Base-by-base conservation (phyloP, 1,140 invertebrate species). In the Calosoma granatense region DNA sequence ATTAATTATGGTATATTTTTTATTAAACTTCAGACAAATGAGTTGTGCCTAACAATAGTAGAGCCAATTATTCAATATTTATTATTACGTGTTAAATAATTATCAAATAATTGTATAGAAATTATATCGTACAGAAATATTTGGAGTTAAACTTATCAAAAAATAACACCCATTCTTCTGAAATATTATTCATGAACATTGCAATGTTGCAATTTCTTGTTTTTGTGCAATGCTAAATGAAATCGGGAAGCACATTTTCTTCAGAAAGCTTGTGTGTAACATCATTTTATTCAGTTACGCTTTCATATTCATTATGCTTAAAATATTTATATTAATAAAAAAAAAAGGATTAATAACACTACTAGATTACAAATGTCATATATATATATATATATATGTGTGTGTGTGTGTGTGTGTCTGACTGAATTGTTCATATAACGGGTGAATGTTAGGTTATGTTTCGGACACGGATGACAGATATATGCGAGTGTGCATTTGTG, bases 1-100 rank as follows among this genome's bases (percentile, higher is more conserved):
- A 30, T 6, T 30, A 47, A 47, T 47, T 47, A 47, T 47, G 41
- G 6, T 47, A 47, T 17, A 47, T 47, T 47, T n/a, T n/a, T 47
- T 47, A 47, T 47, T 47, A 47, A 47, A 12, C 3, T 47, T 47
- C 17, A 47, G 41, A 47, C 17, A 47, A 47, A 47, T 17, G 41
- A 47, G 17, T 47, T 47, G 41, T 47, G 41, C 41, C 17, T 47
- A 47, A 47, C 41, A 47, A 47, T 47, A 47, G 4, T 47, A 11
- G 41, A 47, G n/a, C n/a, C n/a, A n/a, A n/a, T n/a, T 47, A 47
- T 47, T 12, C 41, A 47, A 47, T 12, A 47, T 47, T 9, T 12
- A 47, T 11, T 47, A 47, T n/a, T n/a, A 47, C 41, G 15, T 47
- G 41, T 47, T 12, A 47, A 9, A 47, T 12, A 11, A n/a, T 36